Percentiles rank a stretch among this genome's conserved stretches.
These are phyloP conservation scores for Coptotermes formosanus DNA, from an alignment of 1,140 invertebrate genomes.

Conservation along the genomic window DNA sequence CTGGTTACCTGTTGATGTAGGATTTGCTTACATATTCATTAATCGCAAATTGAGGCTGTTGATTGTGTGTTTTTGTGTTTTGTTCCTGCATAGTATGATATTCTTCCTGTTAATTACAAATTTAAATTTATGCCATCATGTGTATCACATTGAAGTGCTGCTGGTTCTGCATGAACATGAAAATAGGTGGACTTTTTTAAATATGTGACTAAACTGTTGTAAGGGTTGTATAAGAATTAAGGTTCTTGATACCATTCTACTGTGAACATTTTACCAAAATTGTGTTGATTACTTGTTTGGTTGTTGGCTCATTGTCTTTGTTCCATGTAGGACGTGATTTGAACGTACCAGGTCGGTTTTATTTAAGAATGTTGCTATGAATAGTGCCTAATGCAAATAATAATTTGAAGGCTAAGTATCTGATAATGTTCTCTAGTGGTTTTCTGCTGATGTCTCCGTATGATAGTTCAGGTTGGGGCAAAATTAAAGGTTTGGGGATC, in stretches of 20 bases:
- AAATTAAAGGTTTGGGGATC: conserved; percentile 1
- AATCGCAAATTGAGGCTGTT: background rate
- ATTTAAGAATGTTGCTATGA: background rate
- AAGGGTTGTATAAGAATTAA: background rate
- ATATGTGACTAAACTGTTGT: background rate
- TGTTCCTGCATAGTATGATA: background rate
- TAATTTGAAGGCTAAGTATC: background rate
- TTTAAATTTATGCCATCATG: background rate
- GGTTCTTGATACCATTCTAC: background rate
- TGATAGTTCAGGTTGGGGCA: background rate
- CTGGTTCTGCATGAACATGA: background rate
- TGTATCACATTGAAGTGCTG: background rate
- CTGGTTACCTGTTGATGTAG: background rate
- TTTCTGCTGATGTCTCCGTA: background rate
- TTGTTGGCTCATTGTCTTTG: background rate
- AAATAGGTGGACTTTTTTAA: background rate
- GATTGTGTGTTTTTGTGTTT: background rate
- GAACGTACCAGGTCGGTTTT: background rate
- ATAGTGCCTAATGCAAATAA: background rate
- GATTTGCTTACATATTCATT: background rate
- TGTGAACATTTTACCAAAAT: background rate
- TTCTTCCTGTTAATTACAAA: background rate
- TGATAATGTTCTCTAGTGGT: background rate
- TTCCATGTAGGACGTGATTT: background rate
- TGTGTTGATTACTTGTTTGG: background rate